A percentile compares a stretch with the other conserved stretches of the same genome.
phyloP scores from a whole-genome alignment of 2,888 invertebrate genomes.

The Lasioglossum malachurum region DNA sequence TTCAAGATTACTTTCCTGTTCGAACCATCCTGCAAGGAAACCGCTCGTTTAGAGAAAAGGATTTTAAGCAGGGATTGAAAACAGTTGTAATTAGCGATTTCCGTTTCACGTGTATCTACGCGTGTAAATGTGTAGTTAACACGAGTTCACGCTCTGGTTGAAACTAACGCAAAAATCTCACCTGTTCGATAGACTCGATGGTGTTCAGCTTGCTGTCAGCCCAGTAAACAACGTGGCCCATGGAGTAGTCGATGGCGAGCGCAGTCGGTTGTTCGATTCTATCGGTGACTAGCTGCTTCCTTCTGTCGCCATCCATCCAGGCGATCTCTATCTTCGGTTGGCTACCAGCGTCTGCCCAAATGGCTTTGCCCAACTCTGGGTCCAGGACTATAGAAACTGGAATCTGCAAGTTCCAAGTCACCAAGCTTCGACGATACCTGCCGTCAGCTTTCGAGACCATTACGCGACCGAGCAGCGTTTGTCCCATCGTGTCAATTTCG shows the following conservation, averaged over 20 bases:
- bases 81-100: background rate
- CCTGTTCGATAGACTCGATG: conserved; percentile 90
- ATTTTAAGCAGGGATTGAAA: background rate
- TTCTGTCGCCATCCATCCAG: conserved; percentile 98
- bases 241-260: conserved; percentile 94
- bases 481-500: conserved; percentile 90
- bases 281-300: conserved; percentile 92
- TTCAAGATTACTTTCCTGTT: conserved; percentile 90
- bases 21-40: conserved; percentile 89
- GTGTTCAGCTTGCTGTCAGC: conserved; percentile 96
- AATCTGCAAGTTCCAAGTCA: conserved; percentile 92
- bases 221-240: conserved; percentile 97
- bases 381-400: conserved; percentile 96
- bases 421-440: conserved; percentile 92
- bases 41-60: background rate
- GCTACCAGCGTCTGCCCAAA: conserved; percentile 97
- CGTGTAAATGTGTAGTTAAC: no score
- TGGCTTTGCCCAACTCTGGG: conserved; percentile 93
- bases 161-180: conserved; percentile 71
- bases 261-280: conserved; percentile 95
- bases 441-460: conserved; percentile 96
- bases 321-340: conserved; percentile 97
- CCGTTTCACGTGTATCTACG: no score
- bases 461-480: conserved; percentile 91
- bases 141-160: no score